Base-by-base conservation (phyloP, 2,113 vertebrate genomes). In the Channa maculata region DNA sequence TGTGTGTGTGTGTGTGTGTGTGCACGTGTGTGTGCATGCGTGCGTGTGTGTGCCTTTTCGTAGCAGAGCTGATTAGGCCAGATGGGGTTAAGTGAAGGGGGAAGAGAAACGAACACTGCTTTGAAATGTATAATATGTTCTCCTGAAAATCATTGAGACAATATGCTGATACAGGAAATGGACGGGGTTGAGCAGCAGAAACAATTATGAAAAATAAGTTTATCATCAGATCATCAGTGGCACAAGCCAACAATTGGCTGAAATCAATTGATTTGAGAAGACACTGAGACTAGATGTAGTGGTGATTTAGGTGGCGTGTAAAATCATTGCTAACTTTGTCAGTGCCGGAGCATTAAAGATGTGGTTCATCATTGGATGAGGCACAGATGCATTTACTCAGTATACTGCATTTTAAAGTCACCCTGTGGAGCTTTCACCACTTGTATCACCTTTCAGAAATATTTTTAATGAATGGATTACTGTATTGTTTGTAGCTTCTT, bases 61-160 rank as follows among this genome's bases (percentile, higher is more conserved):
- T 74, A 71, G 74, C 62, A 12, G 57, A 79, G 76, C 80, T 91
- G 89, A 92, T 92, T 86, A 84, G 86, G 82, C 85, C 89, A 91
- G 88, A 83, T 87, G 86, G 84, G 89, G 88, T 92, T 87, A 89
- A 87, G 72, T 88, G 75, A 83, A 79, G 75, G 79, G 57, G 81
- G 73, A 67, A 82, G 50, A 77, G 65, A 58, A 67, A 74, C 5
- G 43, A 64, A 71, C 57, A 74, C 70, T 71, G 78, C 80, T 74
- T 83, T 83, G 77, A 82, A 87, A 86, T 85, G 57, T 72, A 67
- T 71, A 82, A 74, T 79, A 82, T 76, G 65, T 78, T 75, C 65
- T 37, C 53, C 48, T 65, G 63, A 41, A 62, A 77, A 75, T 84
- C 86, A 84, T 65, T 77, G 64, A 79, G 45, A 65, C 53, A 77